Conservation (phyloP, 2,888 invertebrate genomes). For the Scelioninae gen. 1 region DNA sequence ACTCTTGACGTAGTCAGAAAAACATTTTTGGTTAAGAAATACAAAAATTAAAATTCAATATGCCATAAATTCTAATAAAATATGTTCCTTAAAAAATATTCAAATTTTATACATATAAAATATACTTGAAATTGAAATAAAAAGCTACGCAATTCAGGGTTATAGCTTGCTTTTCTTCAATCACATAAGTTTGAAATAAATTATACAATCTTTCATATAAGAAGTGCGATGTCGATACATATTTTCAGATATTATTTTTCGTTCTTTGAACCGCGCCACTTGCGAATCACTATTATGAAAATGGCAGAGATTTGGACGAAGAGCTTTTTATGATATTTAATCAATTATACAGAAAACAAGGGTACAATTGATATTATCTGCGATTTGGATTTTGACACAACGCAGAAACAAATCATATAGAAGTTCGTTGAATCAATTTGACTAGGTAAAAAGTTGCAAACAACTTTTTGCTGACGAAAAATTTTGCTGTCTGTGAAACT, state of each 20-base stretch:
- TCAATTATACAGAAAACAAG: conserved; percentile 16
- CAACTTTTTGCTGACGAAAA: conserved; percentile 1
- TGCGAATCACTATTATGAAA: conserved; percentile 6
- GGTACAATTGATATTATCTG: conserved; percentile 20
- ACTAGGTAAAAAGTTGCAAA: neutral
- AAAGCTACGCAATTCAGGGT: too few species aligned
- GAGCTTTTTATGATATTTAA: neutral
- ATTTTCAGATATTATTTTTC: neutral
- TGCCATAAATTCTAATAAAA: too few species aligned
- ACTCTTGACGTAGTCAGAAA: neutral
- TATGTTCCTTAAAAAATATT: too few species aligned
- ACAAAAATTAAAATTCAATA: neutral
- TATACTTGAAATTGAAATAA: too few species aligned
- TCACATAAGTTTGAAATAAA: too few species aligned
- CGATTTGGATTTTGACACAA: conserved; percentile 10
- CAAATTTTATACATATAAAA: too few species aligned
- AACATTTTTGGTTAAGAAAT: neutral
- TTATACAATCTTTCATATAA: neutral
- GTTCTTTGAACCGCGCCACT: neutral
- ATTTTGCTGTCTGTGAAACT: neutral
- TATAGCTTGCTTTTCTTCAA: too few species aligned
- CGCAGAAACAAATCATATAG: conserved; percentile 13
- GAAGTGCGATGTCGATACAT: neutral
- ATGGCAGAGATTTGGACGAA: neutral
- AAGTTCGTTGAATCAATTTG: conserved; percentile 12